Conservation (phyloP, 2,113 vertebrate species). For the Brevimyrus niger region DNA sequence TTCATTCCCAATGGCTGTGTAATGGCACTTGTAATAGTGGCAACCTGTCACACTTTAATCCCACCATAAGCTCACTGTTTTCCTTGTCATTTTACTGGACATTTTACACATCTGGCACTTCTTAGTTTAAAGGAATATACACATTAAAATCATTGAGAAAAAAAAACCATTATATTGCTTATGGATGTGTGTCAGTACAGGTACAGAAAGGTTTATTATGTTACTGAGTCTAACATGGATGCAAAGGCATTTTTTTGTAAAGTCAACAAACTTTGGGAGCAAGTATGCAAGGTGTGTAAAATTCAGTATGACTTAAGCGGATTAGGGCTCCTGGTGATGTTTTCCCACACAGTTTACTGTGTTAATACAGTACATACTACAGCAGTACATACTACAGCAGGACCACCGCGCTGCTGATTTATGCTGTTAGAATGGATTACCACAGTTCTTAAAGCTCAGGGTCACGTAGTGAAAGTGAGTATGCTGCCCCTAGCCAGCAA, state of each 20-base stretch:
- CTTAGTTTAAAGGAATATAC: background rate
- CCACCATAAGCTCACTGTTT: background rate
- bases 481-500: background rate
- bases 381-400: background rate
- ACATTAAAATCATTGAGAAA: background rate
- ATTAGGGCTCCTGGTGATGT: background rate
- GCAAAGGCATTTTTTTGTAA: background rate
- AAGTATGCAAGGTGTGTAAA: background rate
- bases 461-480: conserved; percentile 17
- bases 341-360: background rate
- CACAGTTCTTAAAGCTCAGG: conserved; percentile 8
- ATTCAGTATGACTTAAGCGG: background rate
- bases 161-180: background rate
- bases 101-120: background rate
- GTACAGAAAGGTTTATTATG: background rate
- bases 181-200: background rate
- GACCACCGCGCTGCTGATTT: background rate
- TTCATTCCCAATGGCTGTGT: background rate
- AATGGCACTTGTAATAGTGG: background rate
- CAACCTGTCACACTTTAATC: background rate
- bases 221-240: background rate
- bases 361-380: background rate
- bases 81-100: background rate
- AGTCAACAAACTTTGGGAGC: background rate
- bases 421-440: background rate